phyloP scores from a whole-genome alignment of 2,113 vertebrate species.

The Gymnobelideus leadbeateri region DNA sequence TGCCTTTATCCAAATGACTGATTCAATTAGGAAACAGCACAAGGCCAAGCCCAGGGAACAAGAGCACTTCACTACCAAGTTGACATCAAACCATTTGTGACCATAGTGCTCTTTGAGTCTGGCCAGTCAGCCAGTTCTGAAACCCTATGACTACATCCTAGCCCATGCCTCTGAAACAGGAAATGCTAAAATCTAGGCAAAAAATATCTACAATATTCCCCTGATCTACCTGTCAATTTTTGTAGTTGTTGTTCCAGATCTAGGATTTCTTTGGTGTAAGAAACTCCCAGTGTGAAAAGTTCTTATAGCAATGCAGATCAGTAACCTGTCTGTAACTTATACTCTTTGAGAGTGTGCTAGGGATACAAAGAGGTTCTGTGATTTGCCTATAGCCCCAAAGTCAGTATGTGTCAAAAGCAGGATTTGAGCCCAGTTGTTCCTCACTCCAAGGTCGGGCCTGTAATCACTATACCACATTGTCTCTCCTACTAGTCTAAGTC shows the following conservation, averaged over 20 bases:
- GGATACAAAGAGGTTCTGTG: not conserved
- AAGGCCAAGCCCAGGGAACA: not conserved
- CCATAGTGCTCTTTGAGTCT: not conserved
- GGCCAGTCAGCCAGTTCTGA: not conserved
- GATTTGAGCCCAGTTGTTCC: not conserved
- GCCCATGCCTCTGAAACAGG: not conserved
- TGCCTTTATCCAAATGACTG: not conserved
- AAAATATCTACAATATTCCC: not conserved
- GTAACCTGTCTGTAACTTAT: not conserved
- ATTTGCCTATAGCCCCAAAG: not conserved
- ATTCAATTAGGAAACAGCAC: not conserved
- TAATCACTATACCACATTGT: not conserved
- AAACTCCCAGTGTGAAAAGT: not conserved
- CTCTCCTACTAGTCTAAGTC: not conserved
- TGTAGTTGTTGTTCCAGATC: not conserved
- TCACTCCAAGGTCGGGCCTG: not conserved
- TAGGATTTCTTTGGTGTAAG: not conserved
- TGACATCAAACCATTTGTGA: not conserved
- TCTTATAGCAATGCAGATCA: not conserved
- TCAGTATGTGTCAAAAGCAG: not conserved
- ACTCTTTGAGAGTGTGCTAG: not conserved
- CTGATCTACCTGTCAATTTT: not conserved
- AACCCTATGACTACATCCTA: not conserved
- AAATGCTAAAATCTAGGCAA: not conserved
- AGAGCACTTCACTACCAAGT: not conserved